Conservation (phyloP, 2,888 invertebrate genomes). For the Agonopterix heracliana region DNA sequence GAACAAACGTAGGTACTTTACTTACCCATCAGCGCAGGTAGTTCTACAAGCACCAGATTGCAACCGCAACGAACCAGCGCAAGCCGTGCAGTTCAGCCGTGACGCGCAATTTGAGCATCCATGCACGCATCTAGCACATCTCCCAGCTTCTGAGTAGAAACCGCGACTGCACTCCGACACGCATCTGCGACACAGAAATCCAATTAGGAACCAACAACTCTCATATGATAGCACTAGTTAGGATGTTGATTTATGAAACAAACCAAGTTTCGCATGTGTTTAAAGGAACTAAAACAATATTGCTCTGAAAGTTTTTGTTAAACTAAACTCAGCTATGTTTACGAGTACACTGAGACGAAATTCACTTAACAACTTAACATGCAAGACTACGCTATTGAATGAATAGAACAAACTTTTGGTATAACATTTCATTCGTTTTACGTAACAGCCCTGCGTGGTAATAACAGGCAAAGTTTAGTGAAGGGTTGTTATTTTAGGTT, state of each 20-base stretch:
- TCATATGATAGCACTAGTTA: background rate
- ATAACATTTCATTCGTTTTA: too few species aligned
- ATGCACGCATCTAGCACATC: slow-evolving; percentile 87
- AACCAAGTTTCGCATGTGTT: too few species aligned
- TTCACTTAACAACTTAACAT: too few species aligned
- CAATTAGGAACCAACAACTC: background rate
- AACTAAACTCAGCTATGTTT: background rate
- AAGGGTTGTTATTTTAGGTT: background rate
- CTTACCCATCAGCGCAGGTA: slow-evolving; percentile 80
- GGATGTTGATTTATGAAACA: background rate
- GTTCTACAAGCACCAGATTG: slow-evolving; percentile 90
- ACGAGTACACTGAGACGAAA: too few species aligned
- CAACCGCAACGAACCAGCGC: slow-evolving; percentile 84
- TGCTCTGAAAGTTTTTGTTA: background rate
- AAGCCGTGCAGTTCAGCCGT: slow-evolving; percentile 87
- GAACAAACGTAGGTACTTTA: background rate
- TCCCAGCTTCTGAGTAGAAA: slow-evolving; percentile 82
- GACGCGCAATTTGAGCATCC: slow-evolving; percentile 87
- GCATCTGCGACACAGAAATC: slow-evolving; percentile 65
- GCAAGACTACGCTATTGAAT: too few species aligned
- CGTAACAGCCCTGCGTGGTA: too few species aligned
- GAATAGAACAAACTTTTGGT: too few species aligned
- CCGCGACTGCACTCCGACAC: slow-evolving; percentile 86
- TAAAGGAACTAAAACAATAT: background rate
- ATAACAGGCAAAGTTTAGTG: too few species aligned